A percentile compares a stretch with the other conserved stretches of the same genome.
Evolutionary conservation across 1,140 invertebrate species (phyloP).

Genomic region (Samia ricini): DNA sequence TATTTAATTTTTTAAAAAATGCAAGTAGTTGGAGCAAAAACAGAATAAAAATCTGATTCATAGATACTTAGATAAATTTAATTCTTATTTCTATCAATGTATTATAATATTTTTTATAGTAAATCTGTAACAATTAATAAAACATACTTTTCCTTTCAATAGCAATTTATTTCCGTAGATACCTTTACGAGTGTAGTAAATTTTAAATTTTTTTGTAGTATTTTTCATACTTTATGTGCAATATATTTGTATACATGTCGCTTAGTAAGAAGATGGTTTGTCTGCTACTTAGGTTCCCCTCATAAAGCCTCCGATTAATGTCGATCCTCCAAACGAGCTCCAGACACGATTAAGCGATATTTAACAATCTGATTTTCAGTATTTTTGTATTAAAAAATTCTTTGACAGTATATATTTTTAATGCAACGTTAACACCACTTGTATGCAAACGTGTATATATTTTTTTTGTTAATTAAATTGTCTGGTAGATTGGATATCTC

Average conservation of each 20-base stretch:
- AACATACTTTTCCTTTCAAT: too few relatives aligned
- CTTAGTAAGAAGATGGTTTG: conserved; percentile 22
- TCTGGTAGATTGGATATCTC: too few relatives aligned
- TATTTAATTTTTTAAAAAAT: too few relatives aligned
- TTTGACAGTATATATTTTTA: neutral
- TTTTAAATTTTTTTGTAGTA: neutral
- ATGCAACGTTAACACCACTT: neutral
- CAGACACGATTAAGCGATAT: conserved; percentile 65
- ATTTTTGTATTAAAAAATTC: conserved; percentile 32
- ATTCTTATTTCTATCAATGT: too few relatives aligned
- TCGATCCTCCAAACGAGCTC: conserved; percentile 44
- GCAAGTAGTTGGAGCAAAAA: too few relatives aligned
- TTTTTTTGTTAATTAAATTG: too few relatives aligned
- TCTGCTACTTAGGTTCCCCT: conserved; percentile 44
- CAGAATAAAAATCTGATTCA: too few relatives aligned
- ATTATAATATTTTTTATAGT: too few relatives aligned
- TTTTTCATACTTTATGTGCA: conserved; percentile 33
- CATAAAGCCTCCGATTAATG: conserved; percentile 70
- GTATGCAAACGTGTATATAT: neutral
- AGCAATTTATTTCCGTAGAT: too few relatives aligned
- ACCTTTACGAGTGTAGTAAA: neutral
- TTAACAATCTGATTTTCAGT: conserved; percentile 44
- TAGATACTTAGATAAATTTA: too few relatives aligned
- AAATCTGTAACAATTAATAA: too few relatives aligned
- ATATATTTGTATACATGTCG: conserved; percentile 28